phyloP scores from a whole-genome alignment of 2,113 vertebrate species.

The Austrofundulus limnaeus region DNA sequence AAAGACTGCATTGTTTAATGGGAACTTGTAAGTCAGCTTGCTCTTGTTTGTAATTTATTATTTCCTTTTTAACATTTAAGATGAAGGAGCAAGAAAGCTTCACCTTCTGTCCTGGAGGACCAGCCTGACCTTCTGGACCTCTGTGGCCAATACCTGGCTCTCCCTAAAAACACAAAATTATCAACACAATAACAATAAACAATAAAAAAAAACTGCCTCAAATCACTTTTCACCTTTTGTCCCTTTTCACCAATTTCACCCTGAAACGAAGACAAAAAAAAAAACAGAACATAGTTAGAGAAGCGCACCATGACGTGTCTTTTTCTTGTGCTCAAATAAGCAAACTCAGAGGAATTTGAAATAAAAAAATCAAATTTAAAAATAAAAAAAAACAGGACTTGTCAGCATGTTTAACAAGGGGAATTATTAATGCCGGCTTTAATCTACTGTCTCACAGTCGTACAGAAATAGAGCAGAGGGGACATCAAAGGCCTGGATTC shows the following conservation, averaged over 20 bases:
- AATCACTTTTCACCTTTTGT: slow-evolving; percentile 82
- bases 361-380: no score
- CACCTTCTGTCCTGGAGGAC: slow-evolving; percentile 86
- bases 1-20: slow-evolving; percentile 34
- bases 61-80: background rate
- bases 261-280: slow-evolving; percentile 56
- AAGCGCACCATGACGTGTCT: slow-evolving; percentile 4
- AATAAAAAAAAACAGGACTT: slow-evolving; percentile 18
- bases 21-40: background rate
- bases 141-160: slow-evolving; percentile 87
- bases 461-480: slow-evolving; percentile 64
- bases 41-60: background rate
- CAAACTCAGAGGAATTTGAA: slow-evolving; percentile 36
- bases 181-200: no score
- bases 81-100: background rate
- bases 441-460: slow-evolving; percentile 52
- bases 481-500: slow-evolving; percentile 71
- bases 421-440: slow-evolving; percentile 72
- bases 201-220: no score
- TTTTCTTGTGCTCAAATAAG: slow-evolving; percentile 36
- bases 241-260: slow-evolving; percentile 86
- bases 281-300: slow-evolving; percentile 26
- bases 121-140: slow-evolving; percentile 86
- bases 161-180: slow-evolving; percentile 76
- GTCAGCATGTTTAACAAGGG: slow-evolving; percentile 56